Percentiles rank a stretch among this genome's conserved stretches.
phyloP scores from a whole-genome alignment of 2,113 vertebrate genomes.

The zebrafish (Danio rerio) region GRCz12tu NC_133182.1:41324501-41325000 shows the following conservation, averaged over 20 bases:
- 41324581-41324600: background rate
- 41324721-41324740: background rate
- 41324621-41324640: background rate
- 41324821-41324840: slow-evolving; percentile 34
- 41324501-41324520: background rate
- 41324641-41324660: background rate
- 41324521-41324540: background rate
- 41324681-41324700: background rate
- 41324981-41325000: slow-evolving; percentile 48
- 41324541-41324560: background rate
- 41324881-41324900: slow-evolving; percentile 19
- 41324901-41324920: slow-evolving; percentile 10
- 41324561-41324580: background rate
- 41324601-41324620: background rate
- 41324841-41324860: slow-evolving; percentile 12
- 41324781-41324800: background rate
- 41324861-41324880: slow-evolving; percentile 24
- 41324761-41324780: background rate
- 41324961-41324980: slow-evolving; percentile 21
- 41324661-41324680: background rate
- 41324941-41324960: slow-evolving; percentile 24
- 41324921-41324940: slow-evolving; percentile 48
- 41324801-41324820: background rate
- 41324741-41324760: background rate
- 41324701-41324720: background rate